Evolutionary conservation across 2,797 vertebrate species (phyloP).

Genomic region (Tragelaphus oryx): DNA sequence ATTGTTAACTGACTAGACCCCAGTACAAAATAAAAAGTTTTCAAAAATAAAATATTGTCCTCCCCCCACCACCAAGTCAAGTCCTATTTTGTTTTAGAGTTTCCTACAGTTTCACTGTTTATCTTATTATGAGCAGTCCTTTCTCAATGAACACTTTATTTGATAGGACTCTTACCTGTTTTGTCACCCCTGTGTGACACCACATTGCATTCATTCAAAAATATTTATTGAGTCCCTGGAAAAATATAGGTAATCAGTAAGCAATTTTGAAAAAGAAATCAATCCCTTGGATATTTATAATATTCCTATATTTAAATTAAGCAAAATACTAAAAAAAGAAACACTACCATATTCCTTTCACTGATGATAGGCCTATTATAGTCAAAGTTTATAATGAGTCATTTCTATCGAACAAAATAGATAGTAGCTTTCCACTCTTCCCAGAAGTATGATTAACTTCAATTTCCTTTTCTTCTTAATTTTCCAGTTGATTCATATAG

Average conservation of each 20-base stretch:
- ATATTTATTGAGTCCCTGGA: neutral
- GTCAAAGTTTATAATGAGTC: neutral
- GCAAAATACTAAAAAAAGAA: neutral
- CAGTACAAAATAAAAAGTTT: neutral
- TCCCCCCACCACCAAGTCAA: neutral
- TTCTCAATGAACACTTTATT: neutral
- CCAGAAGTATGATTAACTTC: neutral
- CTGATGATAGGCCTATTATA: neutral
- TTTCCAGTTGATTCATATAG: neutral
- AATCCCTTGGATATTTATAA: neutral
- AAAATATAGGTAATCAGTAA: neutral
- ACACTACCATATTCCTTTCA: neutral
- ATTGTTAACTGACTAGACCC: neutral
- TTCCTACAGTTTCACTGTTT: neutral
- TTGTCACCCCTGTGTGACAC: neutral
- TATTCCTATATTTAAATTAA: neutral
- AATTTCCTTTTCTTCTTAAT: neutral
- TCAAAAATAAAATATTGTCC: neutral
- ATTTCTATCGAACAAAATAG: neutral
- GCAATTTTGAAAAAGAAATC: neutral
- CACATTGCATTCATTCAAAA: neutral
- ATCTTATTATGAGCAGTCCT: neutral
- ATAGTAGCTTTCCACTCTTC: neutral
- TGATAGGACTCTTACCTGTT: neutral
- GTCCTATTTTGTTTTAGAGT: neutral